Evolutionary conservation across 1,140 invertebrate genomes (phyloP), one percentile per base, ranked within the genome.

Genomic region (Amphibalanus amphitrite): DNA sequence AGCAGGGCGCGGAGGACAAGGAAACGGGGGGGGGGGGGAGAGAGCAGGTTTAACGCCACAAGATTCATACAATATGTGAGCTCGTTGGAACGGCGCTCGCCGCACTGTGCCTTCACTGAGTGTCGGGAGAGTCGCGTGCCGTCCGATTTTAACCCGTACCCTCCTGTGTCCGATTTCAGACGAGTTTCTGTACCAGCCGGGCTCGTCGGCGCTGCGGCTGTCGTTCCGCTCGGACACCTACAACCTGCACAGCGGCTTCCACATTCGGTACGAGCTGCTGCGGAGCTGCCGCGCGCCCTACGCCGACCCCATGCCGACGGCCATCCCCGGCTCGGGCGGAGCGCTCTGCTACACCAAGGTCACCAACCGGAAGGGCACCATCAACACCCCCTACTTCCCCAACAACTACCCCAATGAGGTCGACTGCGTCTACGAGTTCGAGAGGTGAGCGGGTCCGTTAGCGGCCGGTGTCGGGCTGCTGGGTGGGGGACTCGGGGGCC

Each of bases 401-500:
- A 75, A 76, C 70, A 74, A 76, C n/a, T 80, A 80, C 72, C 78
- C 78, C 0, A 74, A 76, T 26, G 75, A 78, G 47, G 72, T 80
- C 69, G 79, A 80, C 72, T 80, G 79, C 65, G 76, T 80, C 23
- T 80, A 80, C 69, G 79, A 80, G 71, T 80, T 80, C 71, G 72
- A 78, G 28, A 78, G 79, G 79, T 79, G 67, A 74, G 72, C 26
- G 3, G n/a, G n/a, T n/a, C n/a, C n/a, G n/a, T n/a, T n/a, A n/a
- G n/a, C n/a, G n/a, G n/a, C n/a, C n/a, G n/a, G n/a, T n/a, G n/a
- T n/a, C n/a, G n/a, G n/a, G n/a, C n/a, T n/a, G n/a, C n/a, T n/a
- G n/a, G n/a, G n/a, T n/a, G n/a, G n/a, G n/a, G n/a, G n/a, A n/a
- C n/a, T n/a, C n/a, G n/a, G n/a, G n/a, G n/a, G n/a, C n/a, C n/a